phyloP scores from a whole-genome alignment of 2,888 invertebrate species.

The Mongoloraphidia duomilia region DNA sequence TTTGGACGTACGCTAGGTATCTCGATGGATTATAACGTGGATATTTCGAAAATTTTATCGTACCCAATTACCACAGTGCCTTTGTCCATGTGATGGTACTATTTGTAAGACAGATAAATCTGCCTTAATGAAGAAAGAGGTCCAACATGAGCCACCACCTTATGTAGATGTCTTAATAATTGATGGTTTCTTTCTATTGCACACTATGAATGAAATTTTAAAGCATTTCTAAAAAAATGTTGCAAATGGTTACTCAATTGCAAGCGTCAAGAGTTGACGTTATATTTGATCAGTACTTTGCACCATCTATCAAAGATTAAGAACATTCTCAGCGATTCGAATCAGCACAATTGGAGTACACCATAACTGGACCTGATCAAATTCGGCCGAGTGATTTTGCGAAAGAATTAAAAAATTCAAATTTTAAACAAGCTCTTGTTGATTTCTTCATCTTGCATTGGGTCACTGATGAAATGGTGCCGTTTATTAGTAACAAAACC shows the following conservation, averaged over 20 bases:
- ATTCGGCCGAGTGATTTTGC: slow-evolving; percentile 11
- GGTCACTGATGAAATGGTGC: slow-evolving; percentile 18
- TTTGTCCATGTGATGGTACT: slow-evolving; percentile 17
- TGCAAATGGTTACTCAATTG: slow-evolving; percentile 8
- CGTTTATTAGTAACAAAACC: slow-evolving; percentile 16
- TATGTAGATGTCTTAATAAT: slow-evolving; percentile 16
- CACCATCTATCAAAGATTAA: slow-evolving; percentile 14
- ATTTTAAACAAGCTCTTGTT: slow-evolving; percentile 16
- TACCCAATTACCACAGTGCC: no score
- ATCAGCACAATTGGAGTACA: slow-evolving; percentile 8
- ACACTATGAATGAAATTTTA: slow-evolving; percentile 18
- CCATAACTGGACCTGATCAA: slow-evolving; percentile 13
- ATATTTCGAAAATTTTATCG: no score
- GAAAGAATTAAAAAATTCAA: slow-evolving; percentile 15
- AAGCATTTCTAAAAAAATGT: no score
- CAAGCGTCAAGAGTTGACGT: slow-evolving; percentile 7
- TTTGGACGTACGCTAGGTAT: no score
- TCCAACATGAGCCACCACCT: slow-evolving; percentile 5
- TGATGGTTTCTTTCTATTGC: slow-evolving; percentile 20
- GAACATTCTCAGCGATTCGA: slow-evolving; percentile 13
- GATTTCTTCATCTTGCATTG: slow-evolving; percentile 16
- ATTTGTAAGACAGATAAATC: slow-evolving; percentile 17
- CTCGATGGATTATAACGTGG: no score
- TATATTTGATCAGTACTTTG: slow-evolving; percentile 14
- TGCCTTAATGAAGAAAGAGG: slow-evolving; percentile 8